A percentile compares a stretch with the other conserved stretches of the same genome.
Evolutionary conservation across 2,113 vertebrate genomes (phyloP).

Genomic region (Phycodurus eques): DNA sequence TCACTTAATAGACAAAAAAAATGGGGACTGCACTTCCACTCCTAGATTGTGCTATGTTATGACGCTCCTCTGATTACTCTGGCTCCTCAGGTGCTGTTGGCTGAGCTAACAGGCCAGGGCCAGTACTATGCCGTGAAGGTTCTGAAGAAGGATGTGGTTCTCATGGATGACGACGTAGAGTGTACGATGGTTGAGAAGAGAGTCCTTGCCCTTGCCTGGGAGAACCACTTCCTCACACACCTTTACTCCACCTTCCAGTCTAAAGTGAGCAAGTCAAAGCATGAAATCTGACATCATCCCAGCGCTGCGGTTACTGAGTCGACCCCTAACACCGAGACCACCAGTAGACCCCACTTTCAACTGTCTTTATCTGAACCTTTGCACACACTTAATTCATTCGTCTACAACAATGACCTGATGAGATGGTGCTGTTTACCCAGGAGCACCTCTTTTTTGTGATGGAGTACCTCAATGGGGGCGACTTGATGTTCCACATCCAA

Average conservation of each 20-base stretch:
- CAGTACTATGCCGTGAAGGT: slow-evolving; percentile 92
- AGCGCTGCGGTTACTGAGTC: slow-evolving; percentile 33
- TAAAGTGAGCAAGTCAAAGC: slow-evolving; percentile 74
- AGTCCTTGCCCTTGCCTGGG: slow-evolving; percentile 90
- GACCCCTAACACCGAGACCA: slow-evolving; percentile 21
- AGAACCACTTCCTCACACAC: slow-evolving; percentile 94
- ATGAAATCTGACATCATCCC: slow-evolving; percentile 44
- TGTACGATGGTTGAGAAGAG: slow-evolving; percentile 99
- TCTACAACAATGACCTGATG: slow-evolving; percentile 21
- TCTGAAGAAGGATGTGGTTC: slow-evolving; percentile 94
- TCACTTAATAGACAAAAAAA: background rate
- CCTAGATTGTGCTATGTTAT: background rate
- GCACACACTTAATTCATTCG: background rate
- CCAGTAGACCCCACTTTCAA: background rate
- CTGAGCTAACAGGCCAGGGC: slow-evolving; percentile 85
- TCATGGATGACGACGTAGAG: slow-evolving; percentile 96
- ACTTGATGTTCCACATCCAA: slow-evolving; percentile 98
- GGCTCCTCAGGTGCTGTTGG: slow-evolving; percentile 84
- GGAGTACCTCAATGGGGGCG: slow-evolving; percentile 97
- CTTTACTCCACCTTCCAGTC: slow-evolving; percentile 94
- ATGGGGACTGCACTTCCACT: background rate
- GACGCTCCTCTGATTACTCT: slow-evolving; percentile 11
- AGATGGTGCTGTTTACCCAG: slow-evolving; percentile 64
- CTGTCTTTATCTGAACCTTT: background rate
- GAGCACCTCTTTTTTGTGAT: slow-evolving; percentile 98